Evolutionary conservation across 92 coral and sea anemone genomes (phyloP).

Genomic region (Chrysogorgia sp.): DNA sequence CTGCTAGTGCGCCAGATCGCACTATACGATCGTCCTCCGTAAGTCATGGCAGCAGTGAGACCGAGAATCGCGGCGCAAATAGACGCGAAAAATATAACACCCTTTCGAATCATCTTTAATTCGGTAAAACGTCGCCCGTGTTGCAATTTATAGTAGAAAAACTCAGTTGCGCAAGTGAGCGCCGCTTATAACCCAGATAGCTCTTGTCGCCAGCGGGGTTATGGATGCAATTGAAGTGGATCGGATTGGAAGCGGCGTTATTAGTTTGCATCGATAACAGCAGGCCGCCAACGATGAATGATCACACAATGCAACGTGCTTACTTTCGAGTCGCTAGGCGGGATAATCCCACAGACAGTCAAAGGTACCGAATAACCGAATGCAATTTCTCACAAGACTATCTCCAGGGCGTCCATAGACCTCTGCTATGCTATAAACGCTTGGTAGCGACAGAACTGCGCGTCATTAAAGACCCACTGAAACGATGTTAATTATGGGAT

Average conservation of each 20-base stretch:
- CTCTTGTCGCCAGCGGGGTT: background rate
- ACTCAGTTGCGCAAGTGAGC: background rate
- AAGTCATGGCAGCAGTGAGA: background rate
- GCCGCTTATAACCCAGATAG: background rate
- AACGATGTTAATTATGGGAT: too few species aligned
- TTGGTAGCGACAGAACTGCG: background rate
- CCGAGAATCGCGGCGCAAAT: background rate
- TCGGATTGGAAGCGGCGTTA: background rate
- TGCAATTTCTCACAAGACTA: conserved; percentile 7
- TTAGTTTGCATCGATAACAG: background rate
- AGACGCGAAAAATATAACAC: background rate
- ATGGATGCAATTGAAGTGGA: background rate
- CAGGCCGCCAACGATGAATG: conserved; percentile 30
- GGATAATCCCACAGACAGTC: conserved; percentile 18
- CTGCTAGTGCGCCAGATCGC: background rate
- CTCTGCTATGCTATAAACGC: background rate
- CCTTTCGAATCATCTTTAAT: background rate
- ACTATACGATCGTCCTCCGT: background rate
- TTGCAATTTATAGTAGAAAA: background rate
- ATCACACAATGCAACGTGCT: conserved; percentile 25
- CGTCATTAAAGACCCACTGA: too few species aligned
- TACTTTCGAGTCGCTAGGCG: conserved; percentile 17
- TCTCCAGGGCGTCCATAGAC: conserved; percentile 2
- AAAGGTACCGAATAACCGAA: conserved; percentile 23
- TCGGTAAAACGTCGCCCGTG: background rate